These are phyloP conservation scores for Microctenopoma lineatum DNA, from an alignment of 2,797 vertebrate species.

Conservation along the genomic window DNA sequence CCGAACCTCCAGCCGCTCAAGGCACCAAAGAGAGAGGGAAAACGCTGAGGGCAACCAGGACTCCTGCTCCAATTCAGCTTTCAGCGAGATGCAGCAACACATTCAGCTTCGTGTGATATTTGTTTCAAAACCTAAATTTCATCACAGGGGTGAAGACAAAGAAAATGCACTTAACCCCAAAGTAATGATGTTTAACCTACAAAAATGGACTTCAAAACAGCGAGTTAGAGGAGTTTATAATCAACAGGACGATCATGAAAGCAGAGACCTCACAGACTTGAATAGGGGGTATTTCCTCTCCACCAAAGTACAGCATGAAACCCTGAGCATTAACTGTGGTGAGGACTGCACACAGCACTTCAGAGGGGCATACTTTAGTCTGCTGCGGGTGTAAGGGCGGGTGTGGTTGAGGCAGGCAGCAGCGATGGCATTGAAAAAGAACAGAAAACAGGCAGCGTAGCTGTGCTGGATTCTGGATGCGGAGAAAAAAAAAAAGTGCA, in stretches of 20 bases:
- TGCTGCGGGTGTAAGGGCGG: constrained; percentile 56
- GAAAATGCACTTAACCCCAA: constrained; percentile 21
- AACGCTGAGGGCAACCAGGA: constrained; percentile 13
- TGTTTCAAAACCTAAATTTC: constrained; percentile 21
- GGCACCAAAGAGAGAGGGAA: constrained; percentile 43
- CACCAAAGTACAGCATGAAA: constrained; percentile 51
- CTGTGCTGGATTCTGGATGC: constrained; percentile 32
- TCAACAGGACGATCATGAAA: constrained; percentile 37
- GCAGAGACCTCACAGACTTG: constrained; percentile 52
- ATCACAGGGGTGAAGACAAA: constrained; percentile 14
- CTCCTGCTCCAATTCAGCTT: constrained; percentile 19
- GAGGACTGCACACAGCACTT: constrained; percentile 61
- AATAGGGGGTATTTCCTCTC: constrained; percentile 58
- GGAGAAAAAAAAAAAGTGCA: constrained; percentile 35
- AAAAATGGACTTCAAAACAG: constrained; percentile 2
- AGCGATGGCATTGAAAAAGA: constrained; percentile 61
- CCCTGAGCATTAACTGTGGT: constrained; percentile 66
- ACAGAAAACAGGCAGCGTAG: constrained; percentile 69
- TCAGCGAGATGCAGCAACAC: not conserved
- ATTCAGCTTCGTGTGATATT: constrained; percentile 39
- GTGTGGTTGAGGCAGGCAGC: constrained; percentile 71
- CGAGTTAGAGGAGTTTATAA: constrained; percentile 18
- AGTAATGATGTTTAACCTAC: constrained; percentile 22
- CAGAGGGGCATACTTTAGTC: constrained; percentile 64
- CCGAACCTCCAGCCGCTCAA: constrained; percentile 69